Base-by-base conservation (phyloP, 2,888 invertebrate genomes). In the Euspilapteryx auroguttella region DNA sequence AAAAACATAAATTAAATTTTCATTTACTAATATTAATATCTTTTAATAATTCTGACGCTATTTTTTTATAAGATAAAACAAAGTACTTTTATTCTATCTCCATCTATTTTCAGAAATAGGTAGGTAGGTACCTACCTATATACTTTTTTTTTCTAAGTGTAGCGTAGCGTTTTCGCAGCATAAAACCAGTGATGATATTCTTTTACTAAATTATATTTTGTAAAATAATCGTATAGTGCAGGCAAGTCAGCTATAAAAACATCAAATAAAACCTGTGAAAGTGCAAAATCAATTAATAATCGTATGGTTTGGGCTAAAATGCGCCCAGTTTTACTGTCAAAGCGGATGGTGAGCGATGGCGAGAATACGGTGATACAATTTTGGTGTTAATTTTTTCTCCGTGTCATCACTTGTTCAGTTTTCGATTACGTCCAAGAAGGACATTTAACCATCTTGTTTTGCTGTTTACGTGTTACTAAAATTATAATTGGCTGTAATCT, bases 51-150 rank as follows among this genome's bases (percentile, higher is more conserved):
- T n/a, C n/a, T n/a, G n/a, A n/a, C n/a, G n/a, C n/a, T n/a, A n/a
- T n/a, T n/a, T n/a, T n/a, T n/a, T n/a, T n/a, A n/a, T n/a, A n/a
- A n/a, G n/a, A n/a, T n/a, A n/a, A n/a, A n/a, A n/a, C n/a, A n/a
- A n/a, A n/a, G n/a, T n/a, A n/a, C n/a, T n/a, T 6, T 8, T 17
- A 17, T 79, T 79, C 78, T 77, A 79, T 79, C 80, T 79, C 80
- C 80, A 79, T 81, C 81, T 81, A 81, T 81, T 81, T 81, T 82
- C 82, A 82, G 82, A 81, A 76, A 69, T 78, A 81, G 80, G 82
- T 81, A 82, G n/a, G n/a, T n/a, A n/a, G n/a, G n/a, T n/a, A n/a
- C n/a, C n/a, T n/a, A n/a, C n/a, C n/a, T n/a, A n/a, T n/a, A n/a
- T n/a, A n/a, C n/a, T n/a, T 81, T 82, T 81, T 29, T 75, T 76